These are phyloP conservation scores for Hyposmocoma kahamanoa DNA, from an alignment of 1,140 invertebrate species.

Conservation along the genomic window DNA sequence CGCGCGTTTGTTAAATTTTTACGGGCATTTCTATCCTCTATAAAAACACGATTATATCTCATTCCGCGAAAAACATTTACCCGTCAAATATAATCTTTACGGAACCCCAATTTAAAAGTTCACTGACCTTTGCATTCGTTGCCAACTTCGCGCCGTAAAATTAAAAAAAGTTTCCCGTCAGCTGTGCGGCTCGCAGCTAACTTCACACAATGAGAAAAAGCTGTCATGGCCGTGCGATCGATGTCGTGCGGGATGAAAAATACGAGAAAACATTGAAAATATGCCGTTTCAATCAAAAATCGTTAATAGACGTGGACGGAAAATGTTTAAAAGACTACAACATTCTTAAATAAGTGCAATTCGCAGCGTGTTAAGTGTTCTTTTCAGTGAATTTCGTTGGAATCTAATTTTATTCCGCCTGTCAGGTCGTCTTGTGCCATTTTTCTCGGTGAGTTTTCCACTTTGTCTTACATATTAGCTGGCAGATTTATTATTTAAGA, in stretches of 20 bases:
- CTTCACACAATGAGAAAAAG: conserved; percentile 54
- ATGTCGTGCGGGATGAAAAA: conserved; percentile 52
- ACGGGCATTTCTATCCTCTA: too few species aligned
- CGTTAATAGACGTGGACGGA: too few species aligned
- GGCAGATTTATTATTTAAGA: too few species aligned
- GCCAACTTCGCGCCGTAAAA: conserved; percentile 44
- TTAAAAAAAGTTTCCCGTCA: conserved; percentile 55
- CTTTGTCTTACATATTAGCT: conserved; percentile 21
- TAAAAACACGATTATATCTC: too few species aligned
- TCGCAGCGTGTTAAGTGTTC: conserved; percentile 46
- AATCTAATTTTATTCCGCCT: conserved; percentile 66
- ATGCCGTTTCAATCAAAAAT: too few species aligned
- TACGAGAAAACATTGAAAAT: conserved; percentile 60
- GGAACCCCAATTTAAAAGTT: conserved; percentile 29
- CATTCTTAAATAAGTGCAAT: too few species aligned
- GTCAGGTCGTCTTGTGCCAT: conserved; percentile 42
- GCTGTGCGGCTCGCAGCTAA: conserved; percentile 49
- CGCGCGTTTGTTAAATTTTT: too few species aligned
- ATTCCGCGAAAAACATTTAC: too few species aligned
- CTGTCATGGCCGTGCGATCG: conserved; percentile 67
- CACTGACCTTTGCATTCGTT: conserved; percentile 29
- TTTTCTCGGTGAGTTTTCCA: conserved; percentile 56
- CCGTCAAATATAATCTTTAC: too few species aligned
- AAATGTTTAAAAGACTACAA: too few species aligned
- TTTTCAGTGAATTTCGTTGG: conserved; percentile 55